Evolutionary conservation across 2,888 invertebrate species (phyloP), one percentile per base, ranked within the genome.

Genomic region (Thymelicus sylvestris): DNA sequence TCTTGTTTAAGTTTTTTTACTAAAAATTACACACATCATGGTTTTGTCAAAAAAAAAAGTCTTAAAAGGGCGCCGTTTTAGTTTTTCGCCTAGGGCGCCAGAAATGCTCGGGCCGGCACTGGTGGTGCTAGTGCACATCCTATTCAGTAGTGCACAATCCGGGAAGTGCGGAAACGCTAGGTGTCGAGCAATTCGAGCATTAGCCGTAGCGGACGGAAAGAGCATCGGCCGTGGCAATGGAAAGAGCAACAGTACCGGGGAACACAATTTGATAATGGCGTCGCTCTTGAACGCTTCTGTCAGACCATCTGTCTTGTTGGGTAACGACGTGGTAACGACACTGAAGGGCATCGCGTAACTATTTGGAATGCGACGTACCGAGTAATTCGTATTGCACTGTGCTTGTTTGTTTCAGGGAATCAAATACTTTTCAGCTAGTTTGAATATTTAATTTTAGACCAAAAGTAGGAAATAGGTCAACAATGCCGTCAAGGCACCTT

Each of bases 251-350:
- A 81, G 80, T 81, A 79, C 81, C 85, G 86, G 90, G 91, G 89
- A 85, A 78, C 86, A 84, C 92, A 92, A 93, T 92, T 92, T 89
- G 91, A 92, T 93, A 93, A 93, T 92, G 83, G 88, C 63, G 84
- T 77, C 87, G 93, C 88, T 91, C 92, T 92, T 93, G 93, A 92
- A 91, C 88, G 86, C 79, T 73, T 73, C 80, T 83, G 85, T 82
- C 86, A 84, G 83, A 77, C 83, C 85, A 89, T 90, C 87, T 86
- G 88, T 91, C 91, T 90, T 83, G 80, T 76, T 84, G 82, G 80
- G 79, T 81, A 77, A 78, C 78, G 73, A 74, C 24, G 74, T 73
- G 80, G 79, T 81, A 77, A 78, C 78, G 73, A 74, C 24, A 74
- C 74, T 67, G 76, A 76, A 80, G 77, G 78, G 75, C 76, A 73